phyloP scores from a whole-genome alignment of 1,140 invertebrate genomes.

The Chionoecetes opilio region DNA sequence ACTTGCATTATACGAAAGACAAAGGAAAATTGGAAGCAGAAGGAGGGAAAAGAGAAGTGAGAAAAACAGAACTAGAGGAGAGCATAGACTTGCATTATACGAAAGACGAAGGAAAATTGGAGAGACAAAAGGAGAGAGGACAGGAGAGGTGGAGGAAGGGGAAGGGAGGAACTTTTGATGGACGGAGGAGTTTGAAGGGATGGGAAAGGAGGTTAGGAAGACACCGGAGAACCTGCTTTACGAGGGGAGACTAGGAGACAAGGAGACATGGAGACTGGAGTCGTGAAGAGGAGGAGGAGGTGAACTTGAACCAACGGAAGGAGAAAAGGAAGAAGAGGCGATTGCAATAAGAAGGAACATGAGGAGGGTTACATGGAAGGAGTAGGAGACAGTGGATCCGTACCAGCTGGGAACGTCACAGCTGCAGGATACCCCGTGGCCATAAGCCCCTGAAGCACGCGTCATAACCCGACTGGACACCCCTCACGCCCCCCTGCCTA shows the following conservation, averaged over 20 bases:
- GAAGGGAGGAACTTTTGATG: neutral
- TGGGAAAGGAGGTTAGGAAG: neutral
- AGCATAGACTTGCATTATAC: neutral
- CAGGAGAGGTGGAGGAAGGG: neutral
- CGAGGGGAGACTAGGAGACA: neutral
- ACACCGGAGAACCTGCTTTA: too few species aligned
- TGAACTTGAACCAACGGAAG: neutral
- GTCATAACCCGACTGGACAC: neutral
- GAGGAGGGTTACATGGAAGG: neutral
- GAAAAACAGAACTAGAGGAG: neutral
- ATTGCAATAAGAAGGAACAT: too few species aligned
- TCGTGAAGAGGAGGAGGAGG: neutral
- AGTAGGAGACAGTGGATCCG: neutral
- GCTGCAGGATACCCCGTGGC: neutral
- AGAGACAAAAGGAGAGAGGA: neutral
- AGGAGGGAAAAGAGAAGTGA: neutral
- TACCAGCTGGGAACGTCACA: neutral
- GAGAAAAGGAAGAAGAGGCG: neutral
- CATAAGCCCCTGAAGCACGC: neutral
- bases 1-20: neutral
- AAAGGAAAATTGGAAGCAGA: neutral
- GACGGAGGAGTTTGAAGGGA: neutral
- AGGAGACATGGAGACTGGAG: neutral
- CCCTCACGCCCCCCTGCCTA: neutral
- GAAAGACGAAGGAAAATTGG: neutral